phyloP scores from a whole-genome alignment of 2,888 invertebrate species.

The Blera fallax region DNA sequence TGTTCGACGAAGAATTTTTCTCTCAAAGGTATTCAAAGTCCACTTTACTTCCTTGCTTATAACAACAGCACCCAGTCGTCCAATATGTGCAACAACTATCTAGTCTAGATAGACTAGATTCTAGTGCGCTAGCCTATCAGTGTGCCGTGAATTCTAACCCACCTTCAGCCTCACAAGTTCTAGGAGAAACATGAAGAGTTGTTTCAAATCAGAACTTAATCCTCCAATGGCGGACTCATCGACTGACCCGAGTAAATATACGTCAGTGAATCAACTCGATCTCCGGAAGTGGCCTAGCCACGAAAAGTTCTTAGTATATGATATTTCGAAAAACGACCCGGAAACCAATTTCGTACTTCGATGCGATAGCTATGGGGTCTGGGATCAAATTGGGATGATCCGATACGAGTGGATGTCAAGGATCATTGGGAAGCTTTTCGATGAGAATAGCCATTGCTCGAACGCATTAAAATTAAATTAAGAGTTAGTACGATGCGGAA shows the following conservation, averaged over 20 bases:
- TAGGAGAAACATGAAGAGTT: no score
- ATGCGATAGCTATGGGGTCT: slow-evolving; percentile 42
- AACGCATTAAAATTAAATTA: neutral
- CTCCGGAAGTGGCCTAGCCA: slow-evolving; percentile 10
- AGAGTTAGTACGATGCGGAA: neutral
- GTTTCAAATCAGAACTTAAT: slow-evolving; percentile 7
- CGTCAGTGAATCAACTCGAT: slow-evolving; percentile 48
- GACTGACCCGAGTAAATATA: slow-evolving; percentile 62
- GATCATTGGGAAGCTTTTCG: slow-evolving; percentile 35
- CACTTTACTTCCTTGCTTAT: no score
- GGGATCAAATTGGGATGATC: slow-evolving; percentile 51
- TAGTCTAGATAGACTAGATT: no score
- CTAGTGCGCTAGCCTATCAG: no score
- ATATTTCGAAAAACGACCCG: neutral
- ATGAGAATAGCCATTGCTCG: slow-evolving; percentile 6
- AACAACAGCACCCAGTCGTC: no score
- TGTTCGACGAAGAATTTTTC: no score
- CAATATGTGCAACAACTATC: no score
- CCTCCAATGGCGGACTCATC: slow-evolving; percentile 44
- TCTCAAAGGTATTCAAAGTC: no score
- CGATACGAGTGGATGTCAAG: slow-evolving; percentile 17
- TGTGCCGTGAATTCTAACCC: no score
- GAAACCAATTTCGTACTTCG: neutral
- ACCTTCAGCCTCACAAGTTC: no score
- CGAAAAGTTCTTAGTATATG: neutral